Evolutionary conservation across 2,113 vertebrate genomes (phyloP), one percentile per base, ranked within the genome.

Genomic region (Vicugna pacos): DNA sequence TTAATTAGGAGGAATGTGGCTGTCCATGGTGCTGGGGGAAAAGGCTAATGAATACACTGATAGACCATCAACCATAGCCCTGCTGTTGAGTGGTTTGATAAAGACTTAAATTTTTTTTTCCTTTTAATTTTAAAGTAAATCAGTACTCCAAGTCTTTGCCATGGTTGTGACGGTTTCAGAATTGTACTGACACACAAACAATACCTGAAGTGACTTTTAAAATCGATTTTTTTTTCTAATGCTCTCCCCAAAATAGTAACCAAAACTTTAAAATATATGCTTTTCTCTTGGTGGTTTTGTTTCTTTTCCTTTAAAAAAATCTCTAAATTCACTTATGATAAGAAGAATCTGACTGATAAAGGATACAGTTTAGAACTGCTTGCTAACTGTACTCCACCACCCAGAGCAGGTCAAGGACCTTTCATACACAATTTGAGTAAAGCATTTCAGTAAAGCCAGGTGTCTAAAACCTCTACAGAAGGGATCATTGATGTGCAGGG

Each of bases 101-200:
- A 94, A 97, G 91, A 95, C 4, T 76, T 76, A 92, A 95, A 91
- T 88, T 96, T 97, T 92, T 97, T 73, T 97, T 98, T 98, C 92
- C 94, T 98, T 98, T 97, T 97, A 97, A 98, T 97, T 97, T 97
- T 95, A 97, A 97, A 65, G 70, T 98, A 98, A 98, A 98, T 98
- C 96, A 90, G 87, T 94, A 95, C 92, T 95, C 83, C 79, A 97
- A 85, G 98, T 98, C 95, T 96, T 98, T 98, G 97, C 54, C 88
- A 95, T 91, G 94, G 62, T 95, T 97, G 60, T 98, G 65, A 90
- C 70, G 97, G 96, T 97, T 98, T 98, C 16, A 98, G 87, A 91
- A 95, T 93, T 89, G 35, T 81, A 69, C 35, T 95, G 84, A 94
- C 96, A 93, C 75, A 65, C 10, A 93, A 76, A 91, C 64, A 65